phyloP scores from a whole-genome alignment of 2,113 vertebrate genomes.

The Aegithalos caudatus region DNA sequence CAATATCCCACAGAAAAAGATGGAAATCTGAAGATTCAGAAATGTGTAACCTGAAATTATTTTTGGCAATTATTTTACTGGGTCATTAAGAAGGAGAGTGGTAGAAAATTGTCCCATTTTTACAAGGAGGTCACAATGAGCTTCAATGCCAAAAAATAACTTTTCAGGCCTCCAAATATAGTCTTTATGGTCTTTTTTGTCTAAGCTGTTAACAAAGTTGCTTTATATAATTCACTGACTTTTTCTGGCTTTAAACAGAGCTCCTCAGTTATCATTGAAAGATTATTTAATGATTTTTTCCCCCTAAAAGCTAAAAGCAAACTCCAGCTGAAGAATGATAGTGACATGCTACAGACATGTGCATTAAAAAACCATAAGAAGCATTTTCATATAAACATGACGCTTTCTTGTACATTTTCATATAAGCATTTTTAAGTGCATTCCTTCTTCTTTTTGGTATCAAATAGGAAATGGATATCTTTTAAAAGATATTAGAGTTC shows the following conservation, averaged over 20 bases:
- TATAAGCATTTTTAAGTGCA: neutral
- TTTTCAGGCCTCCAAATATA: neutral
- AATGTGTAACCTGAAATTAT: neutral
- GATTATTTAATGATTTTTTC: constrained; percentile 27
- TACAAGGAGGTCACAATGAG: neutral
- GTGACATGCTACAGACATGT: neutral
- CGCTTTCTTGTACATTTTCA: neutral
- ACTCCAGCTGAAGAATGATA: constrained; percentile 22
- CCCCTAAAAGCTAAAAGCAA: neutral
- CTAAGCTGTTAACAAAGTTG: neutral
- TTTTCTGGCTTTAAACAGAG: constrained; percentile 15
- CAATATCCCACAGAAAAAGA: neutral
- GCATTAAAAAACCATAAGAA: neutral
- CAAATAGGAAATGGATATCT: neutral
- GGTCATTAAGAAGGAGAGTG: neutral
- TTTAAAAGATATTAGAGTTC: neutral
- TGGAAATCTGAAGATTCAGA: neutral
- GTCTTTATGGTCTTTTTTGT: neutral
- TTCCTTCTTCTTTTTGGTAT: neutral
- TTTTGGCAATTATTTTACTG: neutral
- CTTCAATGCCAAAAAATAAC: neutral
- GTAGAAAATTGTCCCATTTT: neutral
- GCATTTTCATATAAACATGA: neutral
- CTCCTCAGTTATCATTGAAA: constrained; percentile 38
- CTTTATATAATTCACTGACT: neutral